These are phyloP conservation scores for Decapterus maruadsi DNA, from an alignment of 2,797 vertebrate species.

Conservation along the genomic window DNA sequence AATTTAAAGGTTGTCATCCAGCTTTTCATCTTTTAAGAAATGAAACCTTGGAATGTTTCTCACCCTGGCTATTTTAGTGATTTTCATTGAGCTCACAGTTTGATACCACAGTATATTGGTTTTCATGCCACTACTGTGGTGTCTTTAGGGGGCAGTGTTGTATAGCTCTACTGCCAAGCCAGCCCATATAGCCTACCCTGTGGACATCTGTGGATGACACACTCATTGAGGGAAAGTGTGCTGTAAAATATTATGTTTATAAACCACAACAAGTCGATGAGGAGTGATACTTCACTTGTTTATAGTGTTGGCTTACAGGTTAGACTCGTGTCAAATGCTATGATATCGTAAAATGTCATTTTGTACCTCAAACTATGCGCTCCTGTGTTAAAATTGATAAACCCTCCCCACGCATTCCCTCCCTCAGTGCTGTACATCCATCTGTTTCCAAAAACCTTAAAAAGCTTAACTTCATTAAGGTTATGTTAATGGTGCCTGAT, in stretches of 20 bases:
- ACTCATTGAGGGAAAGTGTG: not conserved
- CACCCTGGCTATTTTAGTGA: constrained; percentile 5
- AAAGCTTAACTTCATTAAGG: constrained; percentile 21
- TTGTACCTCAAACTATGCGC: not conserved
- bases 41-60: constrained; percentile 24
- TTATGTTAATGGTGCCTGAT: not conserved
- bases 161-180: not conserved
- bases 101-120: not conserved
- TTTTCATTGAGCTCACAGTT: constrained; percentile 48
- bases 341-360: not conserved
- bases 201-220: not conserved
- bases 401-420: not conserved
- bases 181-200: not conserved
- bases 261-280: not conserved
- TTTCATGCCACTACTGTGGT: constrained; percentile 10
- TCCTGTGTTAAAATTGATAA: not conserved
- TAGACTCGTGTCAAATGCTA: not conserved
- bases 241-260: not conserved
- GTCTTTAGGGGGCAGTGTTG: constrained; percentile 75
- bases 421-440: not conserved
- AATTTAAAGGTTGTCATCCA: not conserved
- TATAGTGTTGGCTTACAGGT: not conserved
- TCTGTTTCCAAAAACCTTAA: not conserved
- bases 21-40: constrained; percentile 17
- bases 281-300: not conserved